Conservation (phyloP, 1,140 invertebrate genomes). For the Neomicropteryx cornuta region DNA sequence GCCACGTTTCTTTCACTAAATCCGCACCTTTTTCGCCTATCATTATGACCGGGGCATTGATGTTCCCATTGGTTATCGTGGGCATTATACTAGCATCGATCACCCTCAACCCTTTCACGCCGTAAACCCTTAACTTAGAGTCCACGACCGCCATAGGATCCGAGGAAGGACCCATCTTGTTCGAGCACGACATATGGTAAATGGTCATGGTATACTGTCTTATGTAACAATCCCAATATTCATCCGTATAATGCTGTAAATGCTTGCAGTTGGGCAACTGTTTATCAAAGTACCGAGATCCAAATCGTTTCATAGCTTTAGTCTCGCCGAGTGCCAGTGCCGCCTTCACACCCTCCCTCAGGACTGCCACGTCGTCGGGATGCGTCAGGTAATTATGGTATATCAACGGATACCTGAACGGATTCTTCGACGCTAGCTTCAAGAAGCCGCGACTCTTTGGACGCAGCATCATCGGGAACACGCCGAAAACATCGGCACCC, state of each 20-base stretch:
- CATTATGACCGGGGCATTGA: slow-evolving; percentile 82
- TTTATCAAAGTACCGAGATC: slow-evolving; percentile 58
- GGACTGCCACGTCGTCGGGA: slow-evolving; percentile 63
- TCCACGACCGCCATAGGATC: slow-evolving; percentile 78
- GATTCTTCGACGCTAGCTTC: slow-evolving; percentile 64
- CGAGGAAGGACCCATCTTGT: slow-evolving; percentile 70
- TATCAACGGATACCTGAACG: slow-evolving; percentile 73
- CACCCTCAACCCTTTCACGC: slow-evolving; percentile 60
- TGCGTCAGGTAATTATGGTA: slow-evolving; percentile 84
- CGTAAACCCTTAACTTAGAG: slow-evolving; percentile 63
- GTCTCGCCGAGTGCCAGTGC: slow-evolving; percentile 69
- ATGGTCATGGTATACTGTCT: slow-evolving; percentile 78
- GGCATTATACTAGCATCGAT: slow-evolving; percentile 78
- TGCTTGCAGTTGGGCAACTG: slow-evolving; percentile 71
- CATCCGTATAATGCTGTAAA: slow-evolving; percentile 61
- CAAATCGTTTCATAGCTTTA: slow-evolving; percentile 58
- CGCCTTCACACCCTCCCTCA: slow-evolving; percentile 77
- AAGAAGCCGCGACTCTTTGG: slow-evolving; percentile 77
- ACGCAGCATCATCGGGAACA: slow-evolving; percentile 78
- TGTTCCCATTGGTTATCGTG: slow-evolving; percentile 70
- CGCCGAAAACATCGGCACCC: slow-evolving; percentile 61
- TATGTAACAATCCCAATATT: slow-evolving; percentile 73
- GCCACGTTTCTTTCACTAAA: slow-evolving; percentile 67
- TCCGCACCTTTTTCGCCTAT: slow-evolving; percentile 88
- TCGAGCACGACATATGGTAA: slow-evolving; percentile 73